Conservation (phyloP, 2,797 vertebrate species). For the Fundulus diaphanus region DNA sequence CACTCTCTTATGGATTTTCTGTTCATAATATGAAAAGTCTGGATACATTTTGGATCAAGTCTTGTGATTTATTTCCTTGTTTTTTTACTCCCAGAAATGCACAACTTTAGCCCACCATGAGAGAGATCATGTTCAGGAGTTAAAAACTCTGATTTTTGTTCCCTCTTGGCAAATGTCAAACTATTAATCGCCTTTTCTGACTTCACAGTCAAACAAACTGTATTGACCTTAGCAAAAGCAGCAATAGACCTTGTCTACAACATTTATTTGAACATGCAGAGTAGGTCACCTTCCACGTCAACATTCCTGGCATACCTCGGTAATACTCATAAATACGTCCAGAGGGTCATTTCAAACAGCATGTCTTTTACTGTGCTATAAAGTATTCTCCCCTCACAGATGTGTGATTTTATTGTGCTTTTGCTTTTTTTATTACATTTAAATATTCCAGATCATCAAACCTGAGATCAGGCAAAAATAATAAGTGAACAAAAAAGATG, state of each 20-base stretch:
- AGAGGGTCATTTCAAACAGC: slow-evolving; percentile 48
- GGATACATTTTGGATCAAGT: neutral
- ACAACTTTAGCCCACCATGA: neutral
- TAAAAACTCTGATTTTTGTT: slow-evolving; percentile 16
- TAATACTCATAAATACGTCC: slow-evolving; percentile 66
- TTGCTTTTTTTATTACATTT: neutral
- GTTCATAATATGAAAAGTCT: neutral
- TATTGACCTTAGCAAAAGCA: slow-evolving; percentile 50
- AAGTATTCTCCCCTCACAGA: too few relatives aligned
- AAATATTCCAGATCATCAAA: neutral
- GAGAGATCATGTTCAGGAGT: neutral
- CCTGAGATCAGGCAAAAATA: neutral
- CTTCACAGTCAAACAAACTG: slow-evolving; percentile 58
- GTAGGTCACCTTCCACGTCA: slow-evolving; percentile 75
- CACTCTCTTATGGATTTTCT: neutral
- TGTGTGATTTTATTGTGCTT: neutral
- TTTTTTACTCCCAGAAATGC: neutral
- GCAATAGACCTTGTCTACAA: slow-evolving; percentile 64
- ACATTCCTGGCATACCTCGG: slow-evolving; percentile 74
- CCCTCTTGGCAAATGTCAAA: slow-evolving; percentile 49
- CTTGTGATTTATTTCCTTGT: neutral
- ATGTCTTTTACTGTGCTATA: too few relatives aligned
- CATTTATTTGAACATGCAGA: slow-evolving; percentile 72
- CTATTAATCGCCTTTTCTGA: slow-evolving; percentile 30
- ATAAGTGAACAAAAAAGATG: too few relatives aligned